These are phyloP conservation scores for Tineola bisselliella DNA, from an alignment of 2,888 invertebrate genomes.

Conservation along the genomic window DNA sequence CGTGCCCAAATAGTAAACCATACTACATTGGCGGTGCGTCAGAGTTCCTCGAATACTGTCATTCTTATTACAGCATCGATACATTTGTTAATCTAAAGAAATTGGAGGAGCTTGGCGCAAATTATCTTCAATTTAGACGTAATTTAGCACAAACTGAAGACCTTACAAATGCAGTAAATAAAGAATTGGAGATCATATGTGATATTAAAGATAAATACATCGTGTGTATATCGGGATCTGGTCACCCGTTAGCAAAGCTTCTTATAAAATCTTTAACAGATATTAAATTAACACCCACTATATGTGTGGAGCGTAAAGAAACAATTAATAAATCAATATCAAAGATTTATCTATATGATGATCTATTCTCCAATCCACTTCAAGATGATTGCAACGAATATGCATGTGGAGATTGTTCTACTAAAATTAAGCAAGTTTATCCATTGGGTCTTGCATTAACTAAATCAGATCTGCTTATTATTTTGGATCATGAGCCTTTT, in stretches of 20 bases:
- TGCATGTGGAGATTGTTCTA: conserved; percentile 22
- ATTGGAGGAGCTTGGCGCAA: conserved; percentile 33
- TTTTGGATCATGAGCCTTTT: conserved; percentile 54
- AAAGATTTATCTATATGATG: conserved; percentile 45
- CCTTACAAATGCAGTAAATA: conserved; percentile 1
- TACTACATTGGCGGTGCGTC: conserved; percentile 68
- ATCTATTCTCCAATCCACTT: conserved; percentile 24
- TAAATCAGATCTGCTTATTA: conserved; percentile 59
- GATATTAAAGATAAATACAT: conserved; percentile 24
- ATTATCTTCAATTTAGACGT: conserved; percentile 33
- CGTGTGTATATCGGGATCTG: conserved; percentile 45
- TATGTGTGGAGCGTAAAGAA: background rate
- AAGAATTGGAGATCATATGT: conserved; percentile 17
- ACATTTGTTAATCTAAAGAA: conserved; percentile 35
- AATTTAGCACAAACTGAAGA: conserved; percentile 25
- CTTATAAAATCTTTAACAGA: conserved; percentile 32
- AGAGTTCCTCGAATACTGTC: conserved; percentile 71
- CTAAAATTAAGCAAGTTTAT: conserved; percentile 41
- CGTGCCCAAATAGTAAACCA: conserved; percentile 61
- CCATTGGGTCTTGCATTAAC: conserved; percentile 54
- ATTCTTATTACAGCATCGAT: conserved; percentile 66
- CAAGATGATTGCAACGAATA: background rate
- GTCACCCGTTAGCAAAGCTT: conserved; percentile 36
- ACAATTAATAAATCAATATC: conserved; percentile 29
- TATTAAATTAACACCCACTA: background rate